Base-by-base conservation (phyloP, 37 sponge, comb jelly and placozoan genomes). In the Chondrosia reniformis region DNA sequence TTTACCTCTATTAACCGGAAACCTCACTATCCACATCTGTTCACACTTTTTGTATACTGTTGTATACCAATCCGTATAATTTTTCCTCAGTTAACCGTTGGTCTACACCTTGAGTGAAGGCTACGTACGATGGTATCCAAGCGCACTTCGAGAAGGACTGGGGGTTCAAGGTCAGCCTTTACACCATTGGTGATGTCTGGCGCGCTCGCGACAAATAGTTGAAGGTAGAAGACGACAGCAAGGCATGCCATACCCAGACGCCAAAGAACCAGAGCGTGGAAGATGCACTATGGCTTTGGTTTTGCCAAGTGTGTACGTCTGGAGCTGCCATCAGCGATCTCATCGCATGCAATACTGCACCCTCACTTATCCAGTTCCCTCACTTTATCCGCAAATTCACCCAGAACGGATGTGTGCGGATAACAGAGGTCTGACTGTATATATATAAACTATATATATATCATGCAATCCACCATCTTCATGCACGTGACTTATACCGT, bases 91-190 rank as follows among this genome's bases (percentile, higher is more conserved):
- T 66, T 66, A 31, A 66, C 67, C 39, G 67, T 33, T 66, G 37
- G 67, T 33, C 19, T 32, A 5, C 38, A 66, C 7, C 38, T 8
- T 4, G 36, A 19, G 39, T 17, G 8, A 66, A 66, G 38, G 67
- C 67, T 40, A 66, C 67, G 38, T 66, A 66, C 67, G 39, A 66
- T 66, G 30, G 33, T 66, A 31, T 66, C 30, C 67, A 66, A 32
- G 33, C 67, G 5, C 67, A 66, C 67, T 66, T 66, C 67, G 39
- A 66, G 67, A 66, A 66, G 38, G 75, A 74, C 9, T 74, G 75
- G 75, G 55, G 55, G 5, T 9, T 45, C 36, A 34, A 66, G 8
- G 39, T 66, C 39, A 39, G 67, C 33, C 67, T 31, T 5, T 36
- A 21, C 8, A 66, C 67, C 38, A 66, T 66, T 34, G 39, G 67